Base-by-base conservation (phyloP, 2,113 vertebrate genomes). In the Passer montanus region DNA sequence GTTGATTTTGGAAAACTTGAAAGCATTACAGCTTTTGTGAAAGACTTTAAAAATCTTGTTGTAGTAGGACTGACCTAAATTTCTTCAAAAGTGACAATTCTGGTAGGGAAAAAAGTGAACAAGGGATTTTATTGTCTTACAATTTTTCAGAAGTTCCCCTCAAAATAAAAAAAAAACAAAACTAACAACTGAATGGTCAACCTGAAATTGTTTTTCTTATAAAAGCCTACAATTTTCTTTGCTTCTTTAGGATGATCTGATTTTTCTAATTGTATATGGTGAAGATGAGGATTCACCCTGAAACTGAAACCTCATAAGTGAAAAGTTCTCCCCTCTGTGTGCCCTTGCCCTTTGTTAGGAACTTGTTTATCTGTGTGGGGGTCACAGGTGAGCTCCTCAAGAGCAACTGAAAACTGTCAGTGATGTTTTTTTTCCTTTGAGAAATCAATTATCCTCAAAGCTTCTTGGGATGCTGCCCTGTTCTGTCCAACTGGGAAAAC, bases 371-470 rank as follows among this genome's bases (percentile, higher is more conserved):
- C 28, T 72, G 7, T 39, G 33, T 80, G 50, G 37, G 50, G 53
- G 67, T 70, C 82, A 85, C 59, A 91, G 82, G 67, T 95, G 84
- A 70, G 47, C 28, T 88, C 39, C 70, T 88, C 60, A 55, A 63
- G 47, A 80, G 22, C 64, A 52, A 1, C 7, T 44, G 47, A 72
- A 86, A 81, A 41, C 59, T 84, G 70, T 46, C 52, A 67, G 39
- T 59, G 63, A 26, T 59, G 18, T 53, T 77, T 94, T 94, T 94
- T 91, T 84, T 62, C 82, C 72, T 90, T 77, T 93, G 82, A 90
- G 93, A 86, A 83, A 90, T 94, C 85, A 90, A 70, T 95, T 91
- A 63, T 80, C 39, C 43, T 80, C 67, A 77, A 60, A 84, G 55
- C 47, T 79, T 95, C 69, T 84, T 89, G 63, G 47, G 88, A 76